Percentiles rank a stretch among this genome's conserved stretches.
These are phyloP conservation scores for Eulemur macaco DNA, from an alignment of 2,113 vertebrate species.

Conservation along the genomic window DNA sequence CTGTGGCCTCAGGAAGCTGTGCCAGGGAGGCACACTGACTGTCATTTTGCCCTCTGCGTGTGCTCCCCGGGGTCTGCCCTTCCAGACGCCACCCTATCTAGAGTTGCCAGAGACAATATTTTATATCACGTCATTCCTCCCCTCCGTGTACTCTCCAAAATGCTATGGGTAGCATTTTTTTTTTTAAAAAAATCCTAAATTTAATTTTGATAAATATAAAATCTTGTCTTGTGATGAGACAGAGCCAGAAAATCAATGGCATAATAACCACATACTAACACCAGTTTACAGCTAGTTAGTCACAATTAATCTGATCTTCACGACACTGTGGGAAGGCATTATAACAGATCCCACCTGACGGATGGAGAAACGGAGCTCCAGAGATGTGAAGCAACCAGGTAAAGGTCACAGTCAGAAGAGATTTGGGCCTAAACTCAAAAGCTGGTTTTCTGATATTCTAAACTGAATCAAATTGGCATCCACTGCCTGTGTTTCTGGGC, in stretches of 20 bases:
- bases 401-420: neutral
- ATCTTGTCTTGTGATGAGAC: neutral
- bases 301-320: neutral
- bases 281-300: neutral
- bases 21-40: neutral
- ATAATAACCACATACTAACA: neutral
- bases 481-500: neutral
- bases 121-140: neutral
- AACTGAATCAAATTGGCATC: neutral
- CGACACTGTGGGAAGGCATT: neutral
- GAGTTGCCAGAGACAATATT: neutral
- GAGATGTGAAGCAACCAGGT: neutral
- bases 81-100: neutral
- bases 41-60: neutral
- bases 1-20: neutral
- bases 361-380: neutral
- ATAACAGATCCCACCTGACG: neutral
- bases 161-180: neutral
- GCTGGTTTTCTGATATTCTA: neutral
- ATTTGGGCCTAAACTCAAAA: neutral
- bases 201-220: neutral
- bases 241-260: neutral
- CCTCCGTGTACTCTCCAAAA: neutral
- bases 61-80: neutral
- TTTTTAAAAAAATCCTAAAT: neutral